Conservation (phyloP, 2,888 invertebrate genomes). For the Pseudoips prasinana region DNA sequence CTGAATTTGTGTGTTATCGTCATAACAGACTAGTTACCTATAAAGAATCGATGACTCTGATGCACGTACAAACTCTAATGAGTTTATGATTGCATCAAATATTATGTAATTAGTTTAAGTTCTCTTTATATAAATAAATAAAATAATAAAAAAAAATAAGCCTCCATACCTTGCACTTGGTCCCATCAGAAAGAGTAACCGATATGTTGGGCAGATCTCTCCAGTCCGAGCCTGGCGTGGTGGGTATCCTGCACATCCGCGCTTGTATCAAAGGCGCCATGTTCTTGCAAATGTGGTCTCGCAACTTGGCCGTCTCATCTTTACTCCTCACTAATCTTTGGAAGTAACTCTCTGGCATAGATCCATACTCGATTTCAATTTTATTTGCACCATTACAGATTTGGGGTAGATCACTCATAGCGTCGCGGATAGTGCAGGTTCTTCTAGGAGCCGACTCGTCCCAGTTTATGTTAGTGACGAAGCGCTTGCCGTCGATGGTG, state of each 20-base stretch:
- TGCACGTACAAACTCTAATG: too few species aligned
- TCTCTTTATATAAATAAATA: too few species aligned
- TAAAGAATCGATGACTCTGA: too few species aligned
- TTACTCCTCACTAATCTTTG: slow-evolving; percentile 86
- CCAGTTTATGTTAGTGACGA: slow-evolving; percentile 81
- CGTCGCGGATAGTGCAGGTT: slow-evolving; percentile 90
- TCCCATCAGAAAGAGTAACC: slow-evolving; percentile 87
- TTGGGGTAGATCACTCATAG: slow-evolving; percentile 90
- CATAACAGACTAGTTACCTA: too few species aligned
- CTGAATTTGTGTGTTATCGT: too few species aligned
- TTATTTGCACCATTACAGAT: slow-evolving; percentile 87
- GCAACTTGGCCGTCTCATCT: slow-evolving; percentile 78
- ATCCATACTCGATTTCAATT: slow-evolving; percentile 87
- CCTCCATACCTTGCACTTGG: slow-evolving; percentile 81
- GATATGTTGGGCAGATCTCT: slow-evolving; percentile 91
- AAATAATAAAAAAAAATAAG: too few species aligned
- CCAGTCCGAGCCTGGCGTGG: slow-evolving; percentile 91
- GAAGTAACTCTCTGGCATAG: slow-evolving; percentile 87
- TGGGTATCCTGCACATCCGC: slow-evolving; percentile 88
- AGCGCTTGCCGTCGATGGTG: slow-evolving; percentile 72
- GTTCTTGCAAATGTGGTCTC: slow-evolving; percentile 92
- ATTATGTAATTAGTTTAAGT: too few species aligned
- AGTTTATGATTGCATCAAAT: too few species aligned
- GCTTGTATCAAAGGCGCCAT: slow-evolving; percentile 91
- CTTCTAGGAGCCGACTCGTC: slow-evolving; percentile 87